phyloP scores from a whole-genome alignment of 2,888 invertebrate species.

The Serrognathus titanus region DNA sequence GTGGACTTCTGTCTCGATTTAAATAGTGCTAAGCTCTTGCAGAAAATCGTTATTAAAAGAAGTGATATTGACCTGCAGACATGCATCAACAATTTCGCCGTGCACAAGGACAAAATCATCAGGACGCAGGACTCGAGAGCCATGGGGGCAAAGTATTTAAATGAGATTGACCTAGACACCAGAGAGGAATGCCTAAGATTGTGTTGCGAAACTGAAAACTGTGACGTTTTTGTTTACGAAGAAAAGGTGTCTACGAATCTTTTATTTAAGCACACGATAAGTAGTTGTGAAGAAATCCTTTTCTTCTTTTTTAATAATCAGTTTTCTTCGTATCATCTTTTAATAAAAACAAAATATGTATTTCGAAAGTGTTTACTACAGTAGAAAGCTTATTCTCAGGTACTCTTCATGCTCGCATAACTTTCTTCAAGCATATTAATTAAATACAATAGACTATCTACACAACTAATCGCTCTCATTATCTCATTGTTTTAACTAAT shows the following conservation, averaged over 20 bases:
- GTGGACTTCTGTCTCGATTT: background rate
- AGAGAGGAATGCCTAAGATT: constrained; percentile 78
- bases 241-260: constrained; percentile 65
- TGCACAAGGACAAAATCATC: constrained; percentile 86
- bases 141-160: constrained; percentile 85
- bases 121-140: constrained; percentile 84
- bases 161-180: constrained; percentile 77
- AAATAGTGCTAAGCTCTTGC: constrained; percentile 2
- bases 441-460: too few relatives aligned
- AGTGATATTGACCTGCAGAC: constrained; percentile 61
- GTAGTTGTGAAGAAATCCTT: background rate
- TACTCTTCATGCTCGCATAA: background rate
- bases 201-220: constrained; percentile 82
- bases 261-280: background rate
- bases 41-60: constrained; percentile 30
- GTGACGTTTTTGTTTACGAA: constrained; percentile 90
- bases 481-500: too few relatives aligned
- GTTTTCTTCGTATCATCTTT: background rate
- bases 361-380: background rate
- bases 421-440: too few relatives aligned
- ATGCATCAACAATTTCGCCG: constrained; percentile 76
- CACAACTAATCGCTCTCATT: too few relatives aligned
- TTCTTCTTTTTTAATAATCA: background rate
- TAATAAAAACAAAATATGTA: background rate
- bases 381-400: background rate